Percentiles rank a stretch among this genome's conserved stretches.
These are phyloP conservation scores for Saguinus midas DNA, from an alignment of 2,113 vertebrate species.

Conservation along the genomic window DNA sequence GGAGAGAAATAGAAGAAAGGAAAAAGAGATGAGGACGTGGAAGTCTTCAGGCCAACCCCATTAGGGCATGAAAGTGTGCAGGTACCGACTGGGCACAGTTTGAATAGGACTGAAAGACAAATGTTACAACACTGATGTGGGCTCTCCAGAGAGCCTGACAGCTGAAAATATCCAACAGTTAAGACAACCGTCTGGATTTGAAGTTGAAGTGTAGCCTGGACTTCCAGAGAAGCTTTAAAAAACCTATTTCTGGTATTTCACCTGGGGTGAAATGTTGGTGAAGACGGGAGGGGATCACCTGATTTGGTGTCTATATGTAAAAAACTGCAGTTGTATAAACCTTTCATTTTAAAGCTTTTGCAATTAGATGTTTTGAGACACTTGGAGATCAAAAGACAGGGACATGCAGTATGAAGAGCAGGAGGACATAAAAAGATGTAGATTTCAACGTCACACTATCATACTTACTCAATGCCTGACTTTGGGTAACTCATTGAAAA, in stretches of 20 bases:
- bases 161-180: background rate
- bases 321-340: background rate
- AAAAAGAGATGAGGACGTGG: background rate
- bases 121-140: accelerated
- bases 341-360: background rate
- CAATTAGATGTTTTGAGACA: background rate
- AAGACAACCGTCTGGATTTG: background rate
- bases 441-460: background rate
- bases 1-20: background rate
- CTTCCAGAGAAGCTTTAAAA: background rate
- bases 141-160: background rate
- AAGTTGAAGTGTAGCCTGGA: background rate
- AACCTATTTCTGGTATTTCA: background rate
- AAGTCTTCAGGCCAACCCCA: background rate
- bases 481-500: background rate
- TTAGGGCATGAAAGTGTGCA: background rate
- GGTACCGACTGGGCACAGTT: background rate
- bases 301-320: background rate
- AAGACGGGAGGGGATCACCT: background rate
- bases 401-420: background rate
- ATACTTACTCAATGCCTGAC: background rate
- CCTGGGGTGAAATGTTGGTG: background rate
- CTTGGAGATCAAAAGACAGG: background rate
- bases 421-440: background rate
- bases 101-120: background rate